Base-by-base conservation (phyloP, 2,797 vertebrate species). In the Tapirus indicus region DNA sequence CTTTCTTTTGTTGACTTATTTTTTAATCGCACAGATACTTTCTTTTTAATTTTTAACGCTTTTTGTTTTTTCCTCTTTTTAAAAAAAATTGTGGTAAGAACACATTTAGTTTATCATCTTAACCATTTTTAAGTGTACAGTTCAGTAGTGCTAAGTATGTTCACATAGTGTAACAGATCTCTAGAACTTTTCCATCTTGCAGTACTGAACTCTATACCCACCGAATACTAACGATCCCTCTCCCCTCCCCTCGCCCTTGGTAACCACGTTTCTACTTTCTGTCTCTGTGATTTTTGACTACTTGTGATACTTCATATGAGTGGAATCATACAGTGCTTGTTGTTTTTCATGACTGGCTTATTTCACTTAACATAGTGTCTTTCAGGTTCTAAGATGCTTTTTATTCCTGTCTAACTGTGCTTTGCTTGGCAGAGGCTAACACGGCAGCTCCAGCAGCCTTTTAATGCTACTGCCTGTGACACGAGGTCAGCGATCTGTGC, bases 381-480 rank as follows among this genome's bases (percentile, higher is more conserved):
- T 49, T 3, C 7, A 13, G 10, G 11, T 44, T 41, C 64, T 35
- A 20, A 35, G 52, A 32, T 47, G 60, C 29, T 68, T 41, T 78
- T 54, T 64, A 0, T 62, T 47, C 9, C 41, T 17, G 0, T 20
- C 52, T 49, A 13, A 18, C 32, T 32, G 1, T 0, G 0, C 94
- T 32, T 56, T 66, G 12, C 6, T 54, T 69, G 6, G 35, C 78
- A 77, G 78, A 25, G 21, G 60, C 29, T 54, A 1, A 27, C 25
- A 8, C 0, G 8, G 47, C 52, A 9, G 1, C 44, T 17, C 21
- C 1, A 29, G 66, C 14, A n/a, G 74, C 71, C 11, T n/a, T 47
- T 38, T 0, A 0, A 27, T 47, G 38, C 27, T 17, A 1, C 44
- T 41, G 17, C 74, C 6, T 21, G 1, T 69, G 58, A 35, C 29